These are phyloP conservation scores for Tipula unca DNA, from an alignment of 2,888 invertebrate species.

Conservation along the genomic window DNA sequence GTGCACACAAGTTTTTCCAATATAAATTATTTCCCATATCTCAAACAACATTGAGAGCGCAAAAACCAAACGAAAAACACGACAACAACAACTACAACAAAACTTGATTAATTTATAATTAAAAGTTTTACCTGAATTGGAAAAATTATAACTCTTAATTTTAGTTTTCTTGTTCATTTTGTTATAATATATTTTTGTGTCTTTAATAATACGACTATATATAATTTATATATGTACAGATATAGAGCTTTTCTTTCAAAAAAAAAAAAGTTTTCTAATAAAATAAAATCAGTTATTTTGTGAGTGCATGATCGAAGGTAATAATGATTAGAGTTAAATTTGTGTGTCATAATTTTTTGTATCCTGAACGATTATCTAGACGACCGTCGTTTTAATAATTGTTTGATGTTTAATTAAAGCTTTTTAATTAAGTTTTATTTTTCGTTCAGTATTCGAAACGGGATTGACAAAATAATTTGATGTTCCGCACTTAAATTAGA, in stretches of 20 bases:
- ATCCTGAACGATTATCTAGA: not conserved
- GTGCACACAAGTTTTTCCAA: not conserved
- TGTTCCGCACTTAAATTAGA: no score
- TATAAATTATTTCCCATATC: not conserved
- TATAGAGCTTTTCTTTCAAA: not conserved
- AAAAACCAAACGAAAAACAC: no score
- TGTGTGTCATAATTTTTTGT: not conserved
- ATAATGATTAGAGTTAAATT: not conserved
- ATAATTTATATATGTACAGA: not conserved
- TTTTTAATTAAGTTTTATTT: not conserved
- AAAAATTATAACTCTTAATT: not conserved
- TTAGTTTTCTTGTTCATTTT: not conserved
- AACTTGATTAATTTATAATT: slow-evolving; percentile 1
- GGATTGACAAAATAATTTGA: no score
- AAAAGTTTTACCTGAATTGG: slow-evolving; percentile 8
- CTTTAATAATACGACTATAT: not conserved
- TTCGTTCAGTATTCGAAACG: not conserved
- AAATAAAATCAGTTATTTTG: not conserved
- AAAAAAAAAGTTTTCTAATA: not conserved
- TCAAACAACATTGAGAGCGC: not conserved
- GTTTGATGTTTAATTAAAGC: not conserved
- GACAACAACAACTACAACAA: not conserved
- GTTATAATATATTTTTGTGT: not conserved
- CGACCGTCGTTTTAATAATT: not conserved
- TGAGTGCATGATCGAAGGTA: not conserved